These are phyloP conservation scores for Lysandra coridon DNA, from an alignment of 2,888 invertebrate species.

Conservation along the genomic window DNA sequence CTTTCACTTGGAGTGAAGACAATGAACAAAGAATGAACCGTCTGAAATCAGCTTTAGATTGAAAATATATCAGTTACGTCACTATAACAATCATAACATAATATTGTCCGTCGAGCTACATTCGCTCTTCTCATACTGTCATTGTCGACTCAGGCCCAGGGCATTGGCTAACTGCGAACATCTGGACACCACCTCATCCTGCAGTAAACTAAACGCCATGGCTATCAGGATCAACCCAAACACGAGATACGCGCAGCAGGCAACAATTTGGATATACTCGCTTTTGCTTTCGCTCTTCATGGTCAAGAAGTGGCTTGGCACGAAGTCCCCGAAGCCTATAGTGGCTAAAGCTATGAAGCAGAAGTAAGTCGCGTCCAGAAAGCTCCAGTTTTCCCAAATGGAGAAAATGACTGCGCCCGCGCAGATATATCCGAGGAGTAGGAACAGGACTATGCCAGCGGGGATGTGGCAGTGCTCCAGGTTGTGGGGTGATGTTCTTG, in stretches of 20 bases:
- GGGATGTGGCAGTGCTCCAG: constrained; percentile 72
- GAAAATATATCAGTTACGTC: constrained; percentile 5
- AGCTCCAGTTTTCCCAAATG: constrained; percentile 89
- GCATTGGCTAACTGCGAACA: constrained; percentile 86
- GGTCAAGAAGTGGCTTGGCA: constrained; percentile 81
- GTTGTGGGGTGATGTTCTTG: constrained; percentile 62
- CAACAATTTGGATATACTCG: constrained; percentile 87
- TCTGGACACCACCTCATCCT: constrained; percentile 88
- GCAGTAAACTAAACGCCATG: constrained; percentile 91
- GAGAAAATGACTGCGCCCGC: constrained; percentile 89
- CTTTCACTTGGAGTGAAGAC: background rate
- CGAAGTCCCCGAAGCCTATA: constrained; percentile 89
- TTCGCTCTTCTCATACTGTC: constrained; percentile 77
- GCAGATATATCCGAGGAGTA: constrained; percentile 87
- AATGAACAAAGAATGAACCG: background rate
- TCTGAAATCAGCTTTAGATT: background rate
- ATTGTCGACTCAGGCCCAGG: constrained; percentile 84
- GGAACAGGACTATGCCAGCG: constrained; percentile 81
- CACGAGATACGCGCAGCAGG: constrained; percentile 89
- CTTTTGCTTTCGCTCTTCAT: constrained; percentile 70
- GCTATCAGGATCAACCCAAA: constrained; percentile 90
- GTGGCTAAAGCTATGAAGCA: constrained; percentile 92
- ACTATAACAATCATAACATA: constrained; percentile 75
- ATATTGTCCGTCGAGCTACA: constrained; percentile 73
- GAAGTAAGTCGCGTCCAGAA: constrained; percentile 90